Conservation (phyloP, 2,888 invertebrate genomes). For the Mythimna vitellina region DNA sequence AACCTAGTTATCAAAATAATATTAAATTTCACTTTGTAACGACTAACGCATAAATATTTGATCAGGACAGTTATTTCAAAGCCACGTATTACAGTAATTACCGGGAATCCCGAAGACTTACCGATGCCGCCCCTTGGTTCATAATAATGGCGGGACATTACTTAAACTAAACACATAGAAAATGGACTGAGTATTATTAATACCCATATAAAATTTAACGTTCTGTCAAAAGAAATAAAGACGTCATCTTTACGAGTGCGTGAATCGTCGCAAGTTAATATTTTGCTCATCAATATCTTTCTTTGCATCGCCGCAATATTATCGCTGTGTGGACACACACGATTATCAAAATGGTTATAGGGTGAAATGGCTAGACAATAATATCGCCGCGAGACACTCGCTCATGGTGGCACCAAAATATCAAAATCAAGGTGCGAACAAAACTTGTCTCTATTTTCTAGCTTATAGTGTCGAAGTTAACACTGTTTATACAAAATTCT, state of each 20-base stretch:
- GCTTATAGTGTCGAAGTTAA: neutral
- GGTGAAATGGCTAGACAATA: neutral
- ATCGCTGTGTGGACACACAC: neutral
- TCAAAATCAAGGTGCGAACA: neutral
- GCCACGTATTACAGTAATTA: conserved; percentile 68
- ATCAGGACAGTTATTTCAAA: conserved; percentile 65
- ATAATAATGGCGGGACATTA: conserved; percentile 51
- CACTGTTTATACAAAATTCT: neutral
- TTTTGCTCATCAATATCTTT: neutral
- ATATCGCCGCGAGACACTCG: neutral
- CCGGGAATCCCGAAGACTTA: conserved; percentile 67
- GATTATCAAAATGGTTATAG: neutral
- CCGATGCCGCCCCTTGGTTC: conserved; percentile 61
- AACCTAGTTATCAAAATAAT: conserved; percentile 51
- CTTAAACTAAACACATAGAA: neutral
- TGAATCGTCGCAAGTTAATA: neutral
- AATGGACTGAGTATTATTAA: neutral
- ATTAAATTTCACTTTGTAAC: conserved; percentile 59
- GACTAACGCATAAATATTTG: conserved; percentile 65
- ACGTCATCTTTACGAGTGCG: neutral
- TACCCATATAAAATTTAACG: neutral
- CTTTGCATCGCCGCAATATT: neutral
- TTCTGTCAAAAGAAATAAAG: neutral
- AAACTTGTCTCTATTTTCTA: neutral
- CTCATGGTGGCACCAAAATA: neutral